phyloP scores from a whole-genome alignment of 1,140 invertebrate species.

The Epicauta chinensis region DNA sequence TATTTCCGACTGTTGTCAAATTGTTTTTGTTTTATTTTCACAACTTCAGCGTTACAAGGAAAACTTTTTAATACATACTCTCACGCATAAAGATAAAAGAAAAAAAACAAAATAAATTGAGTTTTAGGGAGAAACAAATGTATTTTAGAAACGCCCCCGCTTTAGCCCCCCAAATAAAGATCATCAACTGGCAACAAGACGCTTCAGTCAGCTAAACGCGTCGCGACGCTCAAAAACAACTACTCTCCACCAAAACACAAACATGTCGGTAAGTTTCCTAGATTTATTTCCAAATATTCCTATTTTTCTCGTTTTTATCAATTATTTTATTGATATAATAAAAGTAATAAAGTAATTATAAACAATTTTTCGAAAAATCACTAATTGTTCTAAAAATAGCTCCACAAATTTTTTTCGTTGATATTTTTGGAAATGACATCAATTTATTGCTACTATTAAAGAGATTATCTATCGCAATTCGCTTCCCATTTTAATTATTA shows the following conservation, averaged over 20 bases:
- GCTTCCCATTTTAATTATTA: too few species aligned
- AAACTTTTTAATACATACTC: too few species aligned
- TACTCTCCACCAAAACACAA: slow-evolving; percentile 14
- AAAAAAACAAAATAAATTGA: slow-evolving; percentile 10
- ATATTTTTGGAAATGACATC: slow-evolving; percentile 27
- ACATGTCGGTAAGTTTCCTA: slow-evolving; percentile 35
- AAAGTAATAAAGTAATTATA: background rate
- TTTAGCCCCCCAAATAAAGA: slow-evolving; percentile 29
- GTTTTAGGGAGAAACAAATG: slow-evolving; percentile 29
- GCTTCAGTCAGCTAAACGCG: slow-evolving; percentile 34
- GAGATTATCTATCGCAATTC: slow-evolving; percentile 8
- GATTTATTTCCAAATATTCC: slow-evolving; percentile 2
- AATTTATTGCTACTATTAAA: background rate
- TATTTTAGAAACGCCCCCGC: slow-evolving; percentile 30
- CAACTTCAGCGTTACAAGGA: too few species aligned
- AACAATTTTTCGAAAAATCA: background rate
- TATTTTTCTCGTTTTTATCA: background rate
- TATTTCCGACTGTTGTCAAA: too few species aligned
- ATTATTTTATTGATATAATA: background rate
- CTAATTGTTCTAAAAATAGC: slow-evolving; percentile 23
- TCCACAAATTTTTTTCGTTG: background rate
- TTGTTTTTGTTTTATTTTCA: too few species aligned
- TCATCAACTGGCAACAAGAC: slow-evolving; percentile 27
- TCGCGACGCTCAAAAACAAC: slow-evolving; percentile 36
- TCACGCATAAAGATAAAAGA: too few species aligned